A percentile compares a stretch with the other conserved stretches of the same genome.
phyloP scores from a whole-genome alignment of 2,797 vertebrate species.

The Aldrovandia affinis region DNA sequence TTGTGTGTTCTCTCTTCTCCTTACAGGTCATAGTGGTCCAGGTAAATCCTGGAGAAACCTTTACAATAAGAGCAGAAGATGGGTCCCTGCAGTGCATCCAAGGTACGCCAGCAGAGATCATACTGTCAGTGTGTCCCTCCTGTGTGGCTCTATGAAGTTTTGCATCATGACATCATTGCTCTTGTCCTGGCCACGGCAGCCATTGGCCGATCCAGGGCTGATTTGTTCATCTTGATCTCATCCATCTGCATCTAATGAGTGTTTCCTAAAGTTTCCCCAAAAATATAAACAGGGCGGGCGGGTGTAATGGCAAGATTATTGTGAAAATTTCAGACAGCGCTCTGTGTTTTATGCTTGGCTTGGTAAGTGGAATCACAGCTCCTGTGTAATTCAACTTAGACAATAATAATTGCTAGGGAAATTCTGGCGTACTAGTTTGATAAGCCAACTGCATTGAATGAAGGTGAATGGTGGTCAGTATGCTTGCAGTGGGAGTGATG shows the following conservation, averaged over 20 bases:
- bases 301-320: conserved; percentile 20
- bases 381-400: conserved; percentile 33
- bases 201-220: background rate
- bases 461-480: background rate
- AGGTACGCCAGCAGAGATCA: conserved; percentile 66
- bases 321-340: conserved; percentile 1
- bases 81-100: conserved; percentile 88
- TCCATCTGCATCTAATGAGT: conserved; percentile 17
- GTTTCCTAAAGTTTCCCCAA: conserved; percentile 35
- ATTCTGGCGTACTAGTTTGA: background rate
- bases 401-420: conserved; percentile 27
- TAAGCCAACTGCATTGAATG: background rate
- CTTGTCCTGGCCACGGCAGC: background rate
- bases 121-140: background rate
- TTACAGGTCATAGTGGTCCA: conserved; percentile 86
- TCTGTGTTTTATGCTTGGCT: conserved; percentile 17
- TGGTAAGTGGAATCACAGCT: conserved; percentile 33
- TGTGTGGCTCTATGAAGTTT: background rate
- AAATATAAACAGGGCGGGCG: conserved; percentile 23
- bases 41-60: conserved; percentile 89
- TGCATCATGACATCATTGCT: background rate
- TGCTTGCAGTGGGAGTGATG: conserved; percentile 24
- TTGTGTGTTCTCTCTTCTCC: conserved; percentile 45
- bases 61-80: conserved; percentile 87
- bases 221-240: background rate